Base-by-base conservation (phyloP, 2,888 invertebrate genomes). In the Cynaeus angustus region DNA sequence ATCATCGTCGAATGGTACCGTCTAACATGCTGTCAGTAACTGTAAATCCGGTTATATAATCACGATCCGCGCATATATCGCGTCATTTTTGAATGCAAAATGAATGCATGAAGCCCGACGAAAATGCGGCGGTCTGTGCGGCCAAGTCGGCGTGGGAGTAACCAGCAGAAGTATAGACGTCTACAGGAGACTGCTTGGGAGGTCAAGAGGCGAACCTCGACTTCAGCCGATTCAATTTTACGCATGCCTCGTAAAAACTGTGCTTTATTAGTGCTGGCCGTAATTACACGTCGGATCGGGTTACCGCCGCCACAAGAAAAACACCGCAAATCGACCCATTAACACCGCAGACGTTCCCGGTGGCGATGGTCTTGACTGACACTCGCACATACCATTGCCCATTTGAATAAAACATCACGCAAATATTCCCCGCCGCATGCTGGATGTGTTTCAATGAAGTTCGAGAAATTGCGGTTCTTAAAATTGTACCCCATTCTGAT, bases 1-100 rank as follows among this genome's bases (percentile, higher is more conserved):
- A 13, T 46, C 43, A 13, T 16, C 16, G 16, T 13, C 50, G 21
- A 26, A 41, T 55, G 26, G 53, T 37, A 53, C 38, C 46, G 46
- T n/a, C 21, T 14, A 41, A 12, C 66, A 53, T 37, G 64, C 30
- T 38, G 52, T 62, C 71, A 72, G 73, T 83, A 83, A 83, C 82
- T 80, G 83, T 83, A 82, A 79, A 80, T 72, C 74, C 79, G 76
- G 79, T 81, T 81, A 81, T 80, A 81, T 80, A 82, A 82, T 80
- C 80, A 80, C 78, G 80, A 80, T 78, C 76, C 74, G 72, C 73
- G 76, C 74, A 74, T 77, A 80, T 75, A 74, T 76, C 72, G 73
- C 72, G 74, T 45, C 71, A 75, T 73, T 76, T 78, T 76, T 72
- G 72, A 74, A 77, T 74, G 76, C 75, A 74, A 73, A 70, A 74